Percentiles rank a stretch among this genome's conserved stretches.
These are phyloP conservation scores for Hydrozoanthus gracilis DNA, from an alignment of 92 coral and sea anemone genomes.

Conservation along the genomic window DNA sequence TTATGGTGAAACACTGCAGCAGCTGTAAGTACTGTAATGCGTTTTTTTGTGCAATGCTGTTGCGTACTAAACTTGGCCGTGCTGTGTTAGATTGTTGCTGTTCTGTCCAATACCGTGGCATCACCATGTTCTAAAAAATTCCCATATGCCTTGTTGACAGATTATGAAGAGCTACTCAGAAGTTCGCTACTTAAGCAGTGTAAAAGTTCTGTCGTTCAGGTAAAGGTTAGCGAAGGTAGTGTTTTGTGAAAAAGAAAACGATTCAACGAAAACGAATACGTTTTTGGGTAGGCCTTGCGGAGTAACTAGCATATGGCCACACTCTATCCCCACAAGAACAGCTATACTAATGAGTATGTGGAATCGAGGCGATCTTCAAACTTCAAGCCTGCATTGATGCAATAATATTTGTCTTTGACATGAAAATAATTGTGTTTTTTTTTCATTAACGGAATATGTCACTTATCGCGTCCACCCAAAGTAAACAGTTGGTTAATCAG, in stretches of 20 bases:
- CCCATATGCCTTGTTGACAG: not conserved
- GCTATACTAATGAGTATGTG: too few species aligned
- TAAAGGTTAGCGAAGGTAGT: not conserved
- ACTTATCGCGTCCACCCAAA: too few species aligned
- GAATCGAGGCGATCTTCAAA: not conserved
- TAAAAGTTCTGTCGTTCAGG: conserved; percentile 4
- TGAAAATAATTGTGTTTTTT: not conserved
- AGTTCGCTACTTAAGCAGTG: not conserved
- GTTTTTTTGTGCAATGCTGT: too few species aligned
- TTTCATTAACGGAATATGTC: not conserved
- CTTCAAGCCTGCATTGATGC: not conserved
- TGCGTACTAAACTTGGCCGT: too few species aligned
- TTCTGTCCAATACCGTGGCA: not conserved
- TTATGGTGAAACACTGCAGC: too few species aligned
- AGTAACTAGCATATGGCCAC: not conserved
- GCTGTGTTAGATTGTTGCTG: not conserved
- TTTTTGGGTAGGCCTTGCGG: too few species aligned
- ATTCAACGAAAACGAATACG: not conserved
- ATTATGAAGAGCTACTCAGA: conserved; percentile 14
- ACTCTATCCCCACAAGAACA: not conserved
- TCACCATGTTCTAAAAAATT: not conserved
- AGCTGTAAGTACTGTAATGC: too few species aligned
- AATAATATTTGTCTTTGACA: too few species aligned
- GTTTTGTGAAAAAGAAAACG: not conserved
- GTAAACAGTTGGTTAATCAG: too few species aligned